A percentile compares a stretch with the other conserved stretches of the same genome.
These are phyloP conservation scores for Conomelus anceps DNA, from an alignment of 2,888 invertebrate species.

Conservation along the genomic window DNA sequence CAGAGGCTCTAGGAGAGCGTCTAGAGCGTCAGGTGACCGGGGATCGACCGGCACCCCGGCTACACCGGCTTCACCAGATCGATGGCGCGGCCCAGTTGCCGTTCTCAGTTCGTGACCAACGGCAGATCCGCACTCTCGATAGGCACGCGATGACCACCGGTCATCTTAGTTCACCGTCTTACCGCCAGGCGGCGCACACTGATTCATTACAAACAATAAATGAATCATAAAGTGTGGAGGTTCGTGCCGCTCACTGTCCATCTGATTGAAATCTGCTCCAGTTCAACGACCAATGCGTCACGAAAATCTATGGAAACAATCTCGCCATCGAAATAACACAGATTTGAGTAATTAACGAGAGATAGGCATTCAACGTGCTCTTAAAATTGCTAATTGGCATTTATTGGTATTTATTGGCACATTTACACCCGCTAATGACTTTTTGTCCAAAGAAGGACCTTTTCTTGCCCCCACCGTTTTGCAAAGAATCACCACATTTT, in stretches of 20 bases:
- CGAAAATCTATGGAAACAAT: background rate
- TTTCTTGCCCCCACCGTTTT: no score
- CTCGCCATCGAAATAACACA: background rate
- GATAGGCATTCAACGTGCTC: no score
- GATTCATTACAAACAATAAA: background rate
- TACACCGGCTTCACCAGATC: background rate
- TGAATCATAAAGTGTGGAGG: background rate
- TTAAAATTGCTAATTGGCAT: no score
- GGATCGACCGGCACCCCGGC: background rate
- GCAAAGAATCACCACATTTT: no score
- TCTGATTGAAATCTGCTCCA: background rate
- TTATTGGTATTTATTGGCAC: no score
- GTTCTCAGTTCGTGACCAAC: conserved; percentile 19
- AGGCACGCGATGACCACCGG: conserved; percentile 19
- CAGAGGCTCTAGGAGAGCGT: background rate
- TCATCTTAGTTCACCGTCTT: conserved; percentile 1
- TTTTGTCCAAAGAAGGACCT: no score
- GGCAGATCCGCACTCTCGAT: conserved; percentile 12
- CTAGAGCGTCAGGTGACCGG: background rate
- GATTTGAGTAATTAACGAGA: background rate
- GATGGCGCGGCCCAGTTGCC: conserved; percentile 21
- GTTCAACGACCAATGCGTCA: background rate
- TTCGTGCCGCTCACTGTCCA: background rate
- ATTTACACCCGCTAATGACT: no score
- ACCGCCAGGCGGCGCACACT: background rate